These are phyloP conservation scores for Erithacus rubecula DNA, from an alignment of 2,797 vertebrate species.

Conservation along the genomic window DNA sequence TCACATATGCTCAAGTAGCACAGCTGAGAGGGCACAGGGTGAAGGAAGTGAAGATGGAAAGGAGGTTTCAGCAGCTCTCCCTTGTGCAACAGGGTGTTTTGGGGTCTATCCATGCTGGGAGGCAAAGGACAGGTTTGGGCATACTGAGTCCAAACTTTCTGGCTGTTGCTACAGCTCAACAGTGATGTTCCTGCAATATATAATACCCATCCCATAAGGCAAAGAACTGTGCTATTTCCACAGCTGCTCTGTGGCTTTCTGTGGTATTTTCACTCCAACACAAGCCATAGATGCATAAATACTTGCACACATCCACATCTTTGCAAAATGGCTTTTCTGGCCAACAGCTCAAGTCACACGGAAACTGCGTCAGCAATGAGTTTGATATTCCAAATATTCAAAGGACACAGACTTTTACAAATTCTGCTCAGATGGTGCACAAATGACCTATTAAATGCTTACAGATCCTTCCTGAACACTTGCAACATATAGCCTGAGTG, in stretches of 20 bases:
- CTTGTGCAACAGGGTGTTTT: neutral
- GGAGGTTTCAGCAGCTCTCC: neutral
- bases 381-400: neutral
- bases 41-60: neutral
- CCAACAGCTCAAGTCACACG: neutral
- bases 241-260: neutral
- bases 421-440: neutral
- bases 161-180: neutral
- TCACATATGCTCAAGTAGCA: neutral
- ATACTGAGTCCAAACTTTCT: neutral
- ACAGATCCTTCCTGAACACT: neutral
- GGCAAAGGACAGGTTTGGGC: neutral
- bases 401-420: neutral
- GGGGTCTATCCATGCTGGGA: neutral
- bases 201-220: neutral
- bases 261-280: neutral
- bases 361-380: neutral
- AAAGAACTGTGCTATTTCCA: neutral
- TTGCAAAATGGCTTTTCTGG: neutral
- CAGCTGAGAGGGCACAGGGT: neutral
- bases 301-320: neutral
- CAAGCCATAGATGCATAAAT: neutral
- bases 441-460: neutral
- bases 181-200: neutral
- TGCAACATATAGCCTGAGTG: neutral